These are phyloP conservation scores for Molossus molossus DNA, from an alignment of 2,797 vertebrate genomes.

Conservation along the genomic window DNA sequence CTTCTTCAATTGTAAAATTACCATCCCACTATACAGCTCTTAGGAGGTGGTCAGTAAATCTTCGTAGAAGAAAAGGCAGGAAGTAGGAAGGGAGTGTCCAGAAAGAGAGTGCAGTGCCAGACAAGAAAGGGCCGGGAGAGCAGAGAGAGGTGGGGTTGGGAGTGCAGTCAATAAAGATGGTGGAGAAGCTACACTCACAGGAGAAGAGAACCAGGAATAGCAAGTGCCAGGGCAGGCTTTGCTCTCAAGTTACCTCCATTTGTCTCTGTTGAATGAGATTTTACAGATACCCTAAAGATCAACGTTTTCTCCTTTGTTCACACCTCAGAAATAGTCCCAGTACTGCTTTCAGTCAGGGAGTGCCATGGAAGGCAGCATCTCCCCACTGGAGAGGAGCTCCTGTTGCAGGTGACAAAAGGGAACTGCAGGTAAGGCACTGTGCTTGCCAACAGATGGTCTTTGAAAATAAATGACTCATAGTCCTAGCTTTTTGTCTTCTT, in stretches of 20 bases:
- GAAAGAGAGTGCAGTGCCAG: neutral
- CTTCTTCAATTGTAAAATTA: neutral
- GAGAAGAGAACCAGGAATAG: neutral
- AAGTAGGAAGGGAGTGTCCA: neutral
- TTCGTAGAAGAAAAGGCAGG: neutral
- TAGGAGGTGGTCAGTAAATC: neutral
- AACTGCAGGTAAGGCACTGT: fast-evolving
- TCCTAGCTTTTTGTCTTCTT: neutral
- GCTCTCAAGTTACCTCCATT: neutral
- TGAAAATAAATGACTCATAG: neutral
- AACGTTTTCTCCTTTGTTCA: neutral
- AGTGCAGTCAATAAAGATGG: neutral
- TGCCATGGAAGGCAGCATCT: neutral
- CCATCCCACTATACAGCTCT: neutral
- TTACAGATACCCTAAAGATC: neutral
- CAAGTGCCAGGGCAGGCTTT: fast-evolving
- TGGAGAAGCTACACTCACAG: neutral
- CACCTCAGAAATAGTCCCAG: neutral
- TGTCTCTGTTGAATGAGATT: neutral
- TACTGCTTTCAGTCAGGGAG: constrained; percentile 18
- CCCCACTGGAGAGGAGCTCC: neutral
- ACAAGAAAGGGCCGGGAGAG: neutral
- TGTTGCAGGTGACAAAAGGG: neutral
- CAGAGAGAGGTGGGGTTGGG: neutral
- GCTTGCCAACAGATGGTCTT: neutral